Evolutionary conservation across 2,888 invertebrate species (phyloP), one percentile per base, ranked within the genome.

Genomic region (Dryomyza anilis): DNA sequence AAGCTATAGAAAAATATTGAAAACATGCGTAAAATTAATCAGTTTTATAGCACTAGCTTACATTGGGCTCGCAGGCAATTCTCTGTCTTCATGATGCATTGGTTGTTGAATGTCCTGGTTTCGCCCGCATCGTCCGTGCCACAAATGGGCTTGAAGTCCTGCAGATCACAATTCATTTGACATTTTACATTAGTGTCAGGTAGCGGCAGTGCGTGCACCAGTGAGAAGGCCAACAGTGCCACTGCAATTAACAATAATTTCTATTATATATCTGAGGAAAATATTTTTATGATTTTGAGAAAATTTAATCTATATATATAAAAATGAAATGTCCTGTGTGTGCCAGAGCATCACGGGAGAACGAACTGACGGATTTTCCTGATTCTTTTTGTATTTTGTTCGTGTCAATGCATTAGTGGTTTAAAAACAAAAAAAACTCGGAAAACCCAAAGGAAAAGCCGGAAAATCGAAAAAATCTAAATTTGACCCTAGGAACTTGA

Each of bases 81-180:
- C 70, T 83, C 83, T 29, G 80, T 79, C 72, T 81, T 82, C 73
- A 83, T 75, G 56, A 82, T 77, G 70, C 83, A 83, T 61, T 79
- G 68, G 72, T 81, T 83, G 58, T 78, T 78, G 68, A 82, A 83
- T 33, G 81, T 78, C 70, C 77, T 81, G 59, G 82, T 81, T 65
- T 80, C 75, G 14, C 83, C 83, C 55, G 79, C 80, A 67, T 83
- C 83, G 66, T 83, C 81, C 61, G 82, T 82, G 23, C 80, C 82
- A 62, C 83, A 83, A 21, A 83, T 72, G 7, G 70, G 70, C 53
- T 68, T 71, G 45, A 64, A 76, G 65, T 73, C 75, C 74, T 77
- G 75, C 70, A 78, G 69, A 67, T 81, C 81, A 67, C 81, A 81
- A 59, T 78, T 80, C 71, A 81, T 76, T 65, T 74, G 72, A 64